These are phyloP conservation scores for Heteractis magnifica DNA, from an alignment of 92 coral and sea anemone genomes.

Conservation along the genomic window DNA sequence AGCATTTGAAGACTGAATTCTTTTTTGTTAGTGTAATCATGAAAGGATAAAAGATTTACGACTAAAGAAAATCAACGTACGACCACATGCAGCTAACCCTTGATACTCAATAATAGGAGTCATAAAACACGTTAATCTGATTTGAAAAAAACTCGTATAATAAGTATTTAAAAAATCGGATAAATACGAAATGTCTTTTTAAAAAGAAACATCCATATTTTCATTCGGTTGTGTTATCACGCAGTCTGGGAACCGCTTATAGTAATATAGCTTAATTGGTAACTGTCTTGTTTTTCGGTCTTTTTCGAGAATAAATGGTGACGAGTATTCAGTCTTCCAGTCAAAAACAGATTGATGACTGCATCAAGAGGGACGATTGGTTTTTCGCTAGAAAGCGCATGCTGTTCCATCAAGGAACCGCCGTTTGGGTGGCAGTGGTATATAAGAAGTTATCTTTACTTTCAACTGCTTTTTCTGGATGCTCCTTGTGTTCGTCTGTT, in stretches of 20 bases:
- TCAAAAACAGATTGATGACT: constrained; percentile 8
- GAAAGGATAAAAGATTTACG: neutral
- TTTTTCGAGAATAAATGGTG: constrained; percentile 9
- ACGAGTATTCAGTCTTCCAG: constrained; percentile 5
- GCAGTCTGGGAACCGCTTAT: neutral
- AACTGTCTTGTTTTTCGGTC: neutral
- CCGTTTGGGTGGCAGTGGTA: neutral
- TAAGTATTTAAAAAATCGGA: too few relatives aligned
- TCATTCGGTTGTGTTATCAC: neutral
- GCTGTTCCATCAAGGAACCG: neutral
- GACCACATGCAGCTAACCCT: neutral
- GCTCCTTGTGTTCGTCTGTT: neutral
- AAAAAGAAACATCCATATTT: neutral
- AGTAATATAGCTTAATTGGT: neutral
- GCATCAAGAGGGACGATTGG: neutral
- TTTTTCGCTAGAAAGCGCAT: neutral
- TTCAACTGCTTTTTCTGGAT: neutral
- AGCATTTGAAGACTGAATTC: too few relatives aligned
- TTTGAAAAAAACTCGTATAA: neutral
- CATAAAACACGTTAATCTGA: neutral
- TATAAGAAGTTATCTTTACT: neutral
- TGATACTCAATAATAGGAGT: neutral
- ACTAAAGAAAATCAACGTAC: neutral
- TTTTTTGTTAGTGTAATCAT: neutral
- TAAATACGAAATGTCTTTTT: neutral